Base-by-base conservation (phyloP, 2,113 vertebrate genomes). In the Nipponia nippon region DNA sequence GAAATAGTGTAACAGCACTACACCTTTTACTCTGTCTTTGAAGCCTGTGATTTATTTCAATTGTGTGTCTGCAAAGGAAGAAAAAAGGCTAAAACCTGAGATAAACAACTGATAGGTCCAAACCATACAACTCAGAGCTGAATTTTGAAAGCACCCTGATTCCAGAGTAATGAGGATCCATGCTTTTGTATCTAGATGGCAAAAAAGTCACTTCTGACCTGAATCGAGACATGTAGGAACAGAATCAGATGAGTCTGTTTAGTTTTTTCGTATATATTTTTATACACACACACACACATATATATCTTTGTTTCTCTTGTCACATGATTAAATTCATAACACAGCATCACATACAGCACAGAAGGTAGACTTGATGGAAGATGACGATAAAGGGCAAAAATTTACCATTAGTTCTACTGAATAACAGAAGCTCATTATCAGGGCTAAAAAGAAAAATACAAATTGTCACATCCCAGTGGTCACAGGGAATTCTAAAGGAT, bases 221-320 rank as follows among this genome's bases (percentile, higher is more conserved):
- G 40, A 38, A 82, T 47, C 38, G 61, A 69, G 47, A 30, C 25
- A 26, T 59, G 4, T 7, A 62, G 30, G 30, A 75, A 49, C 16
- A 62, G 49, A 61, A 49, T 34, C 23, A 59, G 20, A 22, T 34
- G 2, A 52, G 8, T 26, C 46, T 47, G 38, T 52, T 77, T 47
- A 61, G 9, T 47, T 78, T 32, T 55, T 70, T 50, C 7, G 8
- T 15, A 11, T 4, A 30, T 36, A 11, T 25, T 20, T 80, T 18
- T 55, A 26, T 14, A 53, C 0, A 78, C 6, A 56, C 7, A 70
- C 7, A 70, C 10, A 67, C 1, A 47, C 0, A 26, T 0, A 34
- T 2, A 16, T 22, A 9, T n/a, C 17, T 59, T 63, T 70, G 12
- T 67, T 72, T 83, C 36, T 90, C 34, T 90, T 93, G 46, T 92